Base-by-base conservation (phyloP, 1,140 invertebrate genomes). In the Drosophila willistoni region DNA sequence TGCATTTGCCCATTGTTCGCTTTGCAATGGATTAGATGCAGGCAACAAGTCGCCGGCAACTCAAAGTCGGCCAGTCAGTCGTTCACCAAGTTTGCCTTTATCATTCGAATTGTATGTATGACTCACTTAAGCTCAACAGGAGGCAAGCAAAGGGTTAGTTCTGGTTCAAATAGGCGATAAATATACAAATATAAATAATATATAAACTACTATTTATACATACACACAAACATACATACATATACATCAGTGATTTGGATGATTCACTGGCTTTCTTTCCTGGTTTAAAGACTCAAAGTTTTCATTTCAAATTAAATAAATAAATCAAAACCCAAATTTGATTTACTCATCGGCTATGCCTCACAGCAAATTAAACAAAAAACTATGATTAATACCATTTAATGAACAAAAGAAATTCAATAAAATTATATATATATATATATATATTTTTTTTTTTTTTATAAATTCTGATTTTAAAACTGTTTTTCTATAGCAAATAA, bases 21-120 rank as follows among this genome's bases (percentile, higher is more conserved):
- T 68, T 72, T 61, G 54, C 60, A 59, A 76, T 76, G 73, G 73
- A 76, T 76, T 76, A 76, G 73, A 76, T 36, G 54, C 13, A 59
- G 62, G 79, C 81, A 85, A 84, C 81, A 84, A 85, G 81, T 87
- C 57, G 63, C 73, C 60, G 79, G 65, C 44, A 51, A 51, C 19
- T 51, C 44, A 64, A 71, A 78, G 72, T 73, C 74, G 66, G 67
- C 64, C 65, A 77, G 70, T 70, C 65, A 77, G 70, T 70, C 65
- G 78, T 77, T 10, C 41, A 44, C n/a, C 68, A 57, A 67, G 62
- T 39, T 39, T 60, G 71, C 44, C 51, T 64, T 67, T 62, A 81
- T 68, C 41, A 65, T 51, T 51, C 42, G 19, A 54, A 14, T 51
- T 62, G 42, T 61, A 17, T 76, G 79, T 54, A 17, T 76, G 79